These are phyloP conservation scores for Nymphalis c-album DNA, from an alignment of 2,888 invertebrate species.

Conservation along the genomic window DNA sequence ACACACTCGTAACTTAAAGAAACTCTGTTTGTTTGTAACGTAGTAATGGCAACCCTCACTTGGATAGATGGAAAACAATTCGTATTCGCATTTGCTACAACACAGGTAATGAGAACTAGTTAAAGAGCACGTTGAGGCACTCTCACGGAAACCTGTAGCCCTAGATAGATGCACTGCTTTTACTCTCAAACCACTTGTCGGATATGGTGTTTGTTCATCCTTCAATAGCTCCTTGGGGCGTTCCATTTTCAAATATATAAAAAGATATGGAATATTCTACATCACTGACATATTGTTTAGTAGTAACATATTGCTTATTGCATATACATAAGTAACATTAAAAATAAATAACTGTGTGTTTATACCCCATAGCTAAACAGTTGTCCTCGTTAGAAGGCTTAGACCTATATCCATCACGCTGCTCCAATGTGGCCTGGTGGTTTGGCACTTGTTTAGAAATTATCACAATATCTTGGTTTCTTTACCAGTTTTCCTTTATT, in stretches of 20 bases:
- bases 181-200: neutral
- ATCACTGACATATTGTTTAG: too few relatives aligned
- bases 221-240: neutral
- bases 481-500: too few relatives aligned
- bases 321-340: too few relatives aligned
- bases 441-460: too few relatives aligned
- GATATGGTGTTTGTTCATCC: slow-evolving; percentile 9
- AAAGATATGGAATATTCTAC: too few relatives aligned
- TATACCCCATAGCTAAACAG: too few relatives aligned
- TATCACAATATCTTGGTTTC: too few relatives aligned
- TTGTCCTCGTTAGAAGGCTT: too few relatives aligned
- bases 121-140: slow-evolving; percentile 3
- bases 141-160: slow-evolving; percentile 13
- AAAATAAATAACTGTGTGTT: too few relatives aligned
- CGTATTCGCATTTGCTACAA: neutral
- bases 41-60: slow-evolving; percentile 1
- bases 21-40: neutral
- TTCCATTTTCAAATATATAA: neutral
- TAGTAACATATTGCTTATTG: too few relatives aligned
- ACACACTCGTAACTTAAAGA: neutral
- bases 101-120: slow-evolving; percentile 1
- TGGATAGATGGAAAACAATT: slow-evolving; percentile 4
- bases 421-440: too few relatives aligned
- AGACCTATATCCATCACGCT: too few relatives aligned
- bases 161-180: slow-evolving; percentile 17